Conservation (phyloP, 2,888 invertebrate species). For the Empis stercorea region DNA sequence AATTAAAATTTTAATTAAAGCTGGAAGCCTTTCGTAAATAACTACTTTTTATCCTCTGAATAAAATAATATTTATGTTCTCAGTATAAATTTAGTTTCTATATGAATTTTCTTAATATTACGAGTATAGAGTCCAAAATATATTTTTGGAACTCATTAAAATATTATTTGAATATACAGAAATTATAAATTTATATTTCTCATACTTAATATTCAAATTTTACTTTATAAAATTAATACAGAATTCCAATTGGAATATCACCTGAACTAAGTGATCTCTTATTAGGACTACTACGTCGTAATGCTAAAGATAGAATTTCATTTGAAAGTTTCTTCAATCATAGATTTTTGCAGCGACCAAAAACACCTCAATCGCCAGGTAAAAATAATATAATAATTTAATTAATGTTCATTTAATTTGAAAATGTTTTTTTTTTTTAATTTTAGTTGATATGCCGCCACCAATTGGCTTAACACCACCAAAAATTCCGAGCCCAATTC, state of each 20-base stretch:
- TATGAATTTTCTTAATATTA: no score
- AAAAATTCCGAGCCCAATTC: conserved; percentile 37
- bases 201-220: no score
- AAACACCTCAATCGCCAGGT: conserved; percentile 40
- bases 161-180: no score
- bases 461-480: conserved; percentile 28
- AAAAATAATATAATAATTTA: conserved; percentile 8
- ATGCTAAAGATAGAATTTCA: conserved; percentile 88
- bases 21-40: no score
- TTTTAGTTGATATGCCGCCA: conserved; percentile 29
- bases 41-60: no score
- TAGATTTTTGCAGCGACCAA: conserved; percentile 66
- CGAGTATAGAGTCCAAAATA: no score
- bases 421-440: not conserved
- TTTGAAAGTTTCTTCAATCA: conserved; percentile 95
- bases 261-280: conserved; percentile 77
- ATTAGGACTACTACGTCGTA: conserved; percentile 74
- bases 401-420: not conserved
- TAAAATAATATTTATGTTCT: no score
- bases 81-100: no score
- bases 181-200: not conserved
- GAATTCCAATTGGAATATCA: conserved; percentile 90
- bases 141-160: no score
- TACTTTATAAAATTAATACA: conserved; percentile 27
- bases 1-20: no score